phyloP scores from a whole-genome alignment of 1,140 invertebrate genomes.

The Leptopilina boulardi region DNA sequence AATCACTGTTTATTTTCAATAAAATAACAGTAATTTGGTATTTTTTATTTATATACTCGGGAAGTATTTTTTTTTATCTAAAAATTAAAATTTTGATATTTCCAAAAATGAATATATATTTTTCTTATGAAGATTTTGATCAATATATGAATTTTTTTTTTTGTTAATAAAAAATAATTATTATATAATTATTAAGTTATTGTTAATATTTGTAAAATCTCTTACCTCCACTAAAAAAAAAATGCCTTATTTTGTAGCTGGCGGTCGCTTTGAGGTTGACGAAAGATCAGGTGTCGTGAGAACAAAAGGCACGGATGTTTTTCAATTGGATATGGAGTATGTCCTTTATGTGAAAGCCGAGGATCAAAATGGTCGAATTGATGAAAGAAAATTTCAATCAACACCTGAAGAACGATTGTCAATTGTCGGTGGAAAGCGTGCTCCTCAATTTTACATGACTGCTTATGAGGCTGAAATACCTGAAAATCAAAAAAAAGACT shows the following conservation, averaged over 20 bases:
- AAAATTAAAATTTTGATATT: no score
- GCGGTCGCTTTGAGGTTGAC: constrained; percentile 90
- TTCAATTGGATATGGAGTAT: constrained; percentile 97
- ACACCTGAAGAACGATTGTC: constrained; percentile 93
- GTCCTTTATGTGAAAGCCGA: constrained; percentile 96
- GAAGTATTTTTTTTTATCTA: no score
- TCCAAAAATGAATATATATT: no score
- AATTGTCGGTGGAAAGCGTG: constrained; percentile 94
- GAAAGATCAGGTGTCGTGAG: constrained; percentile 95
- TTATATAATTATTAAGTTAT: no score
- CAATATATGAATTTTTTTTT: no score
- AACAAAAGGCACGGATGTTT: constrained; percentile 91
- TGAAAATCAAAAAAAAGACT: constrained; percentile 97
- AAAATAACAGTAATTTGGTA: no score
- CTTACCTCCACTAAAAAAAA: no score
- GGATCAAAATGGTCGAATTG: constrained; percentile 94
- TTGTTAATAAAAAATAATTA: no score
- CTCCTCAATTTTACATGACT: constrained; percentile 95
- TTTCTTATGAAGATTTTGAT: no score
- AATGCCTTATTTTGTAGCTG: constrained; percentile 73
- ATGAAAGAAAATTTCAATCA: constrained; percentile 91
- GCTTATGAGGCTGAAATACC: constrained; percentile 96
- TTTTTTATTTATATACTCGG: no score
- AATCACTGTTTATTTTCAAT: no score
- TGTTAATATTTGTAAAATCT: no score